Percentiles rank a stretch among this genome's conserved stretches.
Evolutionary conservation across 1,140 invertebrate genomes (phyloP).

Genomic region (Proales similis): DNA sequence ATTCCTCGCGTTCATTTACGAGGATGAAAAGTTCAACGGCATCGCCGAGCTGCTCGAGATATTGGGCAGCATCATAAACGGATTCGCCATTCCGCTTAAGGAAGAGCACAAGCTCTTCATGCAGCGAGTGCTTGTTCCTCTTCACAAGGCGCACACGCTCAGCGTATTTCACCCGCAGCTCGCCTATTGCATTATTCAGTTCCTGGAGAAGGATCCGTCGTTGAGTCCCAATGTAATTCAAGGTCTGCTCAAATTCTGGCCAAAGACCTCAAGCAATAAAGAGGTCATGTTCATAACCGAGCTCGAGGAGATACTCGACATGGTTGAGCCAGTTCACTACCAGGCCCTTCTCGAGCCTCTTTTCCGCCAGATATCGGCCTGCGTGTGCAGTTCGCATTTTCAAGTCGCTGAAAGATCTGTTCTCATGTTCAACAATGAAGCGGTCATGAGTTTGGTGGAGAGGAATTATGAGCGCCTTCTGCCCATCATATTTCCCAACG

Average conservation of each 20-base stretch:
- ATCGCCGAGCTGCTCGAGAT: constrained; percentile 96
- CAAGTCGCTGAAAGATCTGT: constrained; percentile 57
- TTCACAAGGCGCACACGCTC: constrained; percentile 85
- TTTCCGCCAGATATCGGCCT: constrained; percentile 56
- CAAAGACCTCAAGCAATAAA: constrained; percentile 57
- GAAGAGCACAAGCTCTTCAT: constrained; percentile 56
- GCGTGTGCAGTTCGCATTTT: constrained; percentile 58
- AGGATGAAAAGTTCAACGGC: constrained; percentile 97
- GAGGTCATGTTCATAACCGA: constrained; percentile 59
- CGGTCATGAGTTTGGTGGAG: constrained; percentile 57
- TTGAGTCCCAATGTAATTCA: constrained; percentile 61
- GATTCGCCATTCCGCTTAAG: constrained; percentile 74
- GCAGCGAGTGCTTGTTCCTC: constrained; percentile 82
- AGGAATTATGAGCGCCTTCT: constrained; percentile 53
- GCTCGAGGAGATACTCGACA: constrained; percentile 57
- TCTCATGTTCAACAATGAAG: constrained; percentile 59
- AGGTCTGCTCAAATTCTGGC: constrained; percentile 57
- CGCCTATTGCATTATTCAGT: constrained; percentile 93
- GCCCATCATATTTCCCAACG: constrained; percentile 80
- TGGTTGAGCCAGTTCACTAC: constrained; percentile 58
- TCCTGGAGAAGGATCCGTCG: constrained; percentile 87
- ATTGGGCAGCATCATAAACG: constrained; percentile 93
- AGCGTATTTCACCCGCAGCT: constrained; percentile 82
- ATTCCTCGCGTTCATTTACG: constrained; percentile 80
- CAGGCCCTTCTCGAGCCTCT: constrained; percentile 56